phyloP scores from a whole-genome alignment of 1,140 invertebrate genomes.

The Drosophila funebris region DNA sequence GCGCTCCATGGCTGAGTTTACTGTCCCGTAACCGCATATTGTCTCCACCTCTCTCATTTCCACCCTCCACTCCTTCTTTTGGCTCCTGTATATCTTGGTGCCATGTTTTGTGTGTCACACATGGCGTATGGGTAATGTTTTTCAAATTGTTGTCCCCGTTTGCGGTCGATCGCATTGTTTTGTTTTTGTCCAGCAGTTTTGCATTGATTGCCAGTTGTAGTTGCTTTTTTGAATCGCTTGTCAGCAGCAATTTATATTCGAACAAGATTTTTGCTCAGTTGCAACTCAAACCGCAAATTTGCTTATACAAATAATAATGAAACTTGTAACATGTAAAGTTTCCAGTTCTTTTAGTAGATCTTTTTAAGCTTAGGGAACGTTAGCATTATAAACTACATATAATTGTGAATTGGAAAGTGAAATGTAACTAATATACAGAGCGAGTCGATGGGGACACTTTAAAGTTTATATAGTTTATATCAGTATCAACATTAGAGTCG shows the following conservation, averaged over 20 bases:
- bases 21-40: constrained; percentile 27
- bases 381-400: too few relatives aligned
- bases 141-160: constrained; percentile 72
- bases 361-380: too few relatives aligned
- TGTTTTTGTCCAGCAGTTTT: constrained; percentile 38
- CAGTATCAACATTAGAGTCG: too few relatives aligned
- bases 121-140: constrained; percentile 77
- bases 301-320: too few relatives aligned
- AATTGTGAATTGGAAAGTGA: too few relatives aligned
- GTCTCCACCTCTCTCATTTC: not conserved
- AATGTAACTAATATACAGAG: too few relatives aligned
- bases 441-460: too few relatives aligned
- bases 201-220: constrained; percentile 25
- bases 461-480: too few relatives aligned
- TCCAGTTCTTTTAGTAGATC: too few relatives aligned
- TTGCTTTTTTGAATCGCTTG: not conserved
- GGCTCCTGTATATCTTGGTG: constrained; percentile 16
- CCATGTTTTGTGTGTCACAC: constrained; percentile 45
- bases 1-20: constrained; percentile 40
- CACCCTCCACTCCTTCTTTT: not conserved
- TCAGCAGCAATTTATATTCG: too few relatives aligned
- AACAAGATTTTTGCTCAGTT: not conserved
- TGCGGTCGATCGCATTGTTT: constrained; percentile 47
- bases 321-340: too few relatives aligned
- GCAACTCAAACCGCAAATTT: too few relatives aligned